Base-by-base conservation (phyloP, 2,888 invertebrate genomes). In the Aelia acuminata region DNA sequence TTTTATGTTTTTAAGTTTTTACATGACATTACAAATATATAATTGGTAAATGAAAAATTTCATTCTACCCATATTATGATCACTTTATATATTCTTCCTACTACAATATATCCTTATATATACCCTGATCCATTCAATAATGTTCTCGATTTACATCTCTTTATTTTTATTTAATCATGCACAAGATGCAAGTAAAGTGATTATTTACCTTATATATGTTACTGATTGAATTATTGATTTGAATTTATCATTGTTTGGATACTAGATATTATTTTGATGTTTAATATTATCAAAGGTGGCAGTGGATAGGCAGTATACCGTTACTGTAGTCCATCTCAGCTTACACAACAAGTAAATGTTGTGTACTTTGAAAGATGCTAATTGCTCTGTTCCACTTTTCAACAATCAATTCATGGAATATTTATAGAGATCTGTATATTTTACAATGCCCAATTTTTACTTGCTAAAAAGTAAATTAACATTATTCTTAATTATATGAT, bases 271-370 rank as follows among this genome's bases (percentile, higher is more conserved):
- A 80, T 11, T 43, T 80, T 80, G n/a, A 80, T 80, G 11, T 80
- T 22, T 80, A 11, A 80, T 80, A 43, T 80, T 43, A 22, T 43
- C 43, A 43, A 80, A 43, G 80, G 80, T 80, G 80, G 80, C 80
- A 80, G 43, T 80, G 80, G 80, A 84, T 50, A 49, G 94, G 93
- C 94, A 94, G 94, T 94, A 94, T 94, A 94, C 94, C 94, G 94
- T 94, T 94, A 94, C 94, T 94, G 94, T 94, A 43, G 93, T 94
- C 84, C 50, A 84, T 84, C 84, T 84, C 84, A 84, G 31, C 48
- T n/a, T 43, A 48, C 48, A 50, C 84, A 84, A 50, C 49, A 49
- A 26, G 31, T 39, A 35, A 48, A 48, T 43, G 84, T 50, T 84
- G 84, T 47, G 31, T 48, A 50, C 84, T 84, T 84, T 84, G 47